Evolutionary conservation across 2,888 invertebrate genomes (phyloP), one percentile per base, ranked within the genome.

Genomic region (Cerceris rybyensis): DNA sequence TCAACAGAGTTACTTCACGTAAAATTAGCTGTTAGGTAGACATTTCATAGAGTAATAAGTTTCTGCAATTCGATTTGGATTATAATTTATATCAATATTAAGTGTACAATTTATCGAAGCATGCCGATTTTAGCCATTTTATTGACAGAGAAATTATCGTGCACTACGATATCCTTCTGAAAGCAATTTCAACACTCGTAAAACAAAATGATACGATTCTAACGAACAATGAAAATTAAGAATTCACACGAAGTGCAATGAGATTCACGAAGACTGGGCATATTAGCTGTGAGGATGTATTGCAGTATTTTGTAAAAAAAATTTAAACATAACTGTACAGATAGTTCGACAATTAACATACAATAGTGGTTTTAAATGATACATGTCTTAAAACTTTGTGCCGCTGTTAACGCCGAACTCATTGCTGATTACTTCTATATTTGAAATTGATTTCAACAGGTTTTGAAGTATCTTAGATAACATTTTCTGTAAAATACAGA

Each of bases 221-320:
- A 9, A 46, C 16, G 16, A 54, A 42, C 8, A 70, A 68, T 41
- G 46, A 60, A 59, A 68, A 46, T 13, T 59, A 66, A 60, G 7
- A 70, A 73, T 14, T 42, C 68, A 63, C 59, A 54, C 54, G 28
- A 72, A n/a, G 49, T 66, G 61, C 63, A 70, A 66, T 73, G 54
- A 63, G 57, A 70, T 75, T 63, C 52, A 83, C 14, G 61, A 72
- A 73, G 70, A 73, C 72, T 81, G 72, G 70, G 63, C 17, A 70
- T 58, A 54, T 70, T 69, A 83, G 57, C 69, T 72, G 17, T 42
- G 63, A 70, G 59, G 74, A 52, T 61, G 46, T 70, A 54, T 65
- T 61, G 55, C 70, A 72, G 60, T 84, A 67, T 67, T 81, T 84
- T 83, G 75, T 84, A 81, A 83, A 79, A 78, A 76, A 55, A 69